These are phyloP conservation scores for Catostylus mosaicus DNA, from an alignment of 30 jellyfish, hydroid and myxozoan species.

Conservation along the genomic window DNA sequence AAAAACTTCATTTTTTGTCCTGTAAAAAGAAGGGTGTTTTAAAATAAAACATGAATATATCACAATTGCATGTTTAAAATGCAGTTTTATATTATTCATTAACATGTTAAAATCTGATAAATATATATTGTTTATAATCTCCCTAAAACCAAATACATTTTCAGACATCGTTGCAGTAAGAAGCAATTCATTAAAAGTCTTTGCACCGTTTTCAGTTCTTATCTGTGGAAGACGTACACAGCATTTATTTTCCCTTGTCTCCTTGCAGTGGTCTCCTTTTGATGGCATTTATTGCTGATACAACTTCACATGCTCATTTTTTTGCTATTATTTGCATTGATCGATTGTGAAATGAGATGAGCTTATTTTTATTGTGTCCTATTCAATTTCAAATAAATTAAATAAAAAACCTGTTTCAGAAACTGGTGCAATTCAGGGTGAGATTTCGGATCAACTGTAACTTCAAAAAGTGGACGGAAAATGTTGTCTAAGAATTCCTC, in stretches of 20 bases:
- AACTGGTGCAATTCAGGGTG: constrained; percentile 84
- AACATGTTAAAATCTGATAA: constrained; percentile 28
- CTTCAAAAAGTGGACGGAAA: constrained; percentile 95
- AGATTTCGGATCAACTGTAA: constrained; percentile 84
- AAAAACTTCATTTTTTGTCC: constrained; percentile 2
- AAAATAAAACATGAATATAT: not conserved
- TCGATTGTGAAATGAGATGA: constrained; percentile 26
- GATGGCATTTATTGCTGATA: constrained; percentile 36
- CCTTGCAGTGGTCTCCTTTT: constrained; percentile 39
- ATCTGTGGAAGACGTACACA: constrained; percentile 34
- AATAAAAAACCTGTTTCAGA: constrained; percentile 92
- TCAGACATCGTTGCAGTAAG: constrained; percentile 41
- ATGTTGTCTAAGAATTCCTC: constrained; percentile 84
- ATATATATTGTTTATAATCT: constrained; percentile 24
- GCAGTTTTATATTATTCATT: not conserved
- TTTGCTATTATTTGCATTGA: constrained; percentile 38
- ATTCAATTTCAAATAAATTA: not conserved
- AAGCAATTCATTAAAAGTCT: constrained; percentile 31
- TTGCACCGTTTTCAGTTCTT: constrained; percentile 40
- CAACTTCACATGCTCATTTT: constrained; percentile 16
- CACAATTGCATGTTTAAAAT: constrained; percentile 18
- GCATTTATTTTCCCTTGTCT: no score
- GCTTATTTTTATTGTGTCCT: constrained; percentile 16
- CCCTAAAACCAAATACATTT: constrained; percentile 25
- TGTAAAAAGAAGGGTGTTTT: not conserved